Conservation (phyloP, 2,797 vertebrate species). For the Dipus sagitta region DNA sequence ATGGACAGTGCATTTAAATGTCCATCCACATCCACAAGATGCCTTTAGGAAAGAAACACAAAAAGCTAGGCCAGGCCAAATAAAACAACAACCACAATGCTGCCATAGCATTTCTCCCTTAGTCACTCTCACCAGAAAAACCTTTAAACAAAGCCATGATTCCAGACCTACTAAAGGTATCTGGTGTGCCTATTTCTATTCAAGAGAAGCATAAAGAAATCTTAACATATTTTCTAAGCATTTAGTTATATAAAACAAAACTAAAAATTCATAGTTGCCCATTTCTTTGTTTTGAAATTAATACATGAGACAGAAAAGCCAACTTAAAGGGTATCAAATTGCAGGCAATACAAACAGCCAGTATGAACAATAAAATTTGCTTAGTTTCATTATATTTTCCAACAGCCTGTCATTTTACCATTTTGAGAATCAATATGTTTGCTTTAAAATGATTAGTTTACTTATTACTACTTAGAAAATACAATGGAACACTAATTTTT, state of each 20-base stretch:
- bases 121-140: slow-evolving; percentile 67
- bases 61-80: not conserved
- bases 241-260: slow-evolving; percentile 55
- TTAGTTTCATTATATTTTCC: slow-evolving; percentile 43
- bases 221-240: slow-evolving; percentile 57
- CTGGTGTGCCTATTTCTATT: slow-evolving; percentile 48
- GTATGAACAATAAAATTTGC: slow-evolving; percentile 41
- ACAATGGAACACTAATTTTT: slow-evolving; percentile 57
- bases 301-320: slow-evolving; percentile 8
- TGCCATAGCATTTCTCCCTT: slow-evolving; percentile 64
- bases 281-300: slow-evolving; percentile 58
- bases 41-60: slow-evolving; percentile 20
- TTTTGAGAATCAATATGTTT: slow-evolving; percentile 57
- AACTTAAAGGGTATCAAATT: slow-evolving; percentile 44
- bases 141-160: slow-evolving; percentile 78
- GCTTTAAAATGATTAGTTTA: slow-evolving; percentile 62
- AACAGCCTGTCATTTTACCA: slow-evolving; percentile 54
- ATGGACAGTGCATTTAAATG: slow-evolving; percentile 54
- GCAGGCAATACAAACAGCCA: slow-evolving; percentile 34
- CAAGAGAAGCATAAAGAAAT: slow-evolving; percentile 55
- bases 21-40: slow-evolving; percentile 39
- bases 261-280: not conserved
- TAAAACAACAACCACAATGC: slow-evolving; percentile 33
- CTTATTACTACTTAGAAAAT: slow-evolving; percentile 63
- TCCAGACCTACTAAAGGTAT: slow-evolving; percentile 57